These are phyloP conservation scores for Arge pagana DNA, from an alignment of 2,888 invertebrate species.

Conservation along the genomic window DNA sequence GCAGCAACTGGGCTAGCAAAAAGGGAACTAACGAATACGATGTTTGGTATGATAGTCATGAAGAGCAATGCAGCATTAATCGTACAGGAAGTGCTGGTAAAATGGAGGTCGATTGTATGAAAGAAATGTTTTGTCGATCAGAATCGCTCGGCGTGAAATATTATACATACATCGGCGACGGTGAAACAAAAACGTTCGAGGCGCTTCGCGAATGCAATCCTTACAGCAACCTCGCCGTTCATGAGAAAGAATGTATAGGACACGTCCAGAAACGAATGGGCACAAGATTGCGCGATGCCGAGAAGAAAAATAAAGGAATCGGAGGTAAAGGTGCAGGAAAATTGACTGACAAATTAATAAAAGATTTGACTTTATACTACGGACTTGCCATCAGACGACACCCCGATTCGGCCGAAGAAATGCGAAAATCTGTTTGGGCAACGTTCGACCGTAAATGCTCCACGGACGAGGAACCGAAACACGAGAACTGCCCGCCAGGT, in stretches of 20 bases:
- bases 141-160: background rate
- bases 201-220: no score
- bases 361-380: constrained; percentile 34
- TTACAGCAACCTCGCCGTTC: no score
- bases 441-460: constrained; percentile 30
- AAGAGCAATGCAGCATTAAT: constrained; percentile 12
- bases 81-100: background rate
- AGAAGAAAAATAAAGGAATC: constrained; percentile 11
- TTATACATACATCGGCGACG: constrained; percentile 28
- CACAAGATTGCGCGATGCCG: background rate
- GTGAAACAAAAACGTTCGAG: constrained; percentile 28
- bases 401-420: constrained; percentile 30
- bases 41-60: background rate
- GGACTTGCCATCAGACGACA: constrained; percentile 33
- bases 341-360: constrained; percentile 29
- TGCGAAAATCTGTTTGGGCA: constrained; percentile 35
- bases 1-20: constrained; percentile 25
- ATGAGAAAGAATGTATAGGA: constrained; percentile 16
- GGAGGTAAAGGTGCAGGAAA: constrained; percentile 29
- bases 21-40: constrained; percentile 15
- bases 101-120: background rate
- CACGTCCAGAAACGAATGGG: constrained; percentile 10
- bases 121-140: background rate
- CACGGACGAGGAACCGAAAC: constrained; percentile 29
- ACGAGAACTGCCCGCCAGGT: constrained; percentile 29